Percentiles rank a stretch among this genome's conserved stretches.
Conservation (phyloP, 2,888 invertebrate genomes). For the Pristionchus maxplancki region DNA sequence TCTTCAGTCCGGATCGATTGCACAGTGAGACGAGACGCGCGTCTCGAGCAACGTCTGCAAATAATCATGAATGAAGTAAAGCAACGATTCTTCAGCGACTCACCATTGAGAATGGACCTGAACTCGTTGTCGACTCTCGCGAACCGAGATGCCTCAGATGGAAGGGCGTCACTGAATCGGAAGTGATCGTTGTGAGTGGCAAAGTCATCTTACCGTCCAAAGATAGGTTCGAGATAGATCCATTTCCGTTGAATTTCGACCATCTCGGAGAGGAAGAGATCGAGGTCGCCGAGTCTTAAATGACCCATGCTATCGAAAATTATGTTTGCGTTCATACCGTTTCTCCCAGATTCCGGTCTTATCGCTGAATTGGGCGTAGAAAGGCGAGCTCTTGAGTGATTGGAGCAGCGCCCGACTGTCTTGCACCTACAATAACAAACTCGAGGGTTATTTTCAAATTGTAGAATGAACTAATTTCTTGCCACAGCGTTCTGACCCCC, state of each 20-base stretch:
- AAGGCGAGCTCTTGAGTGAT: slow-evolving; percentile 88
- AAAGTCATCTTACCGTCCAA: neutral
- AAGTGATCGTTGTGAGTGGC: neutral
- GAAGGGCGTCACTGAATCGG: slow-evolving; percentile 84
- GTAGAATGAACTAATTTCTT: too few species aligned
- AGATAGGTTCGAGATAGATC: slow-evolving; percentile 93
- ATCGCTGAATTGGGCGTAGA: slow-evolving; percentile 88
- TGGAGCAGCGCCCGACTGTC: slow-evolving; percentile 89
- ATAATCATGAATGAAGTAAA: too few species aligned
- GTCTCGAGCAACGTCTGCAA: slow-evolving; percentile 87
- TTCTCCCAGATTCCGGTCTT: slow-evolving; percentile 89
- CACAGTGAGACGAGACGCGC: slow-evolving; percentile 86
- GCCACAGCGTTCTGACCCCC: too few species aligned
- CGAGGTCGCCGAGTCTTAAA: slow-evolving; percentile 85
- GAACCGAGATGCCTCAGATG: slow-evolving; percentile 87
- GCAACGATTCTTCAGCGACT: neutral
- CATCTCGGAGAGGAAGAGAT: slow-evolving; percentile 86
- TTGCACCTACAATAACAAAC: too few species aligned
- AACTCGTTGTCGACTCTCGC: slow-evolving; percentile 91
- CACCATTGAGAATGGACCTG: slow-evolving; percentile 77
- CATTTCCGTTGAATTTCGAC: slow-evolving; percentile 90
- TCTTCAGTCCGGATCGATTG: slow-evolving; percentile 84
- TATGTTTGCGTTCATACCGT: slow-evolving; percentile 66
- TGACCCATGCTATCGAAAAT: neutral
- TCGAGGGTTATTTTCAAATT: too few species aligned